These are phyloP conservation scores for Typhlomys cinereus DNA, from an alignment of 2,113 vertebrate species.

Conservation along the genomic window DNA sequence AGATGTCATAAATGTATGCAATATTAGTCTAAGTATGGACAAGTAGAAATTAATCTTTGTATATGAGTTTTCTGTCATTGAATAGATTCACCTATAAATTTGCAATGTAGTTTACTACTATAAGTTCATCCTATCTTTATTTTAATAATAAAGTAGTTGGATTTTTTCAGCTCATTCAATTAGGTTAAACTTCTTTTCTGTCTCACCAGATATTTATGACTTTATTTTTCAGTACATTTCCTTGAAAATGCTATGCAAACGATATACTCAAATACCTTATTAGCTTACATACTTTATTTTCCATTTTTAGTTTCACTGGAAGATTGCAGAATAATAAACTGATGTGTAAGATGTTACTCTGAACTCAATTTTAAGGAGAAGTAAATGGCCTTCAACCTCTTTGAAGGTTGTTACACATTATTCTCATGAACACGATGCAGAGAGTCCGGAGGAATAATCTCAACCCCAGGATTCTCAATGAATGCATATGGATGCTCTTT, in stretches of 20 bases:
- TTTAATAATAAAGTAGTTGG: neutral
- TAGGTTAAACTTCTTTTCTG: neutral
- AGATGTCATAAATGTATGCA: neutral
- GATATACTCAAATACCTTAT: neutral
- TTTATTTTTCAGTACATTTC: conserved; percentile 27
- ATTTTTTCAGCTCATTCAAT: neutral
- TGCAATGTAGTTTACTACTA: neutral
- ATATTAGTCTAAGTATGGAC: neutral
- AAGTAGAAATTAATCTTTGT: conserved; percentile 54
- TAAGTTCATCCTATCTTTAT: neutral
- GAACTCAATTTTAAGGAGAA: neutral
- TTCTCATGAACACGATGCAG: neutral
- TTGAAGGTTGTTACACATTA: conserved; percentile 43
- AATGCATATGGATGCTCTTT: neutral
- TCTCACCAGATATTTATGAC: neutral
- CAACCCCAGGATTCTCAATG: neutral
- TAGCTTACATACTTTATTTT: conserved; percentile 30
- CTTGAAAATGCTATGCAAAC: conserved; percentile 1
- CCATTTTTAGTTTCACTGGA: conserved; percentile 33
- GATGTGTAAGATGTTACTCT: conserved; percentile 39
- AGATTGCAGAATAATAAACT: conserved; percentile 45
- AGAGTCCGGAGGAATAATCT: neutral
- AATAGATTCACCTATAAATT: neutral
- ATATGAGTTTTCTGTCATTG: conserved; percentile 18
- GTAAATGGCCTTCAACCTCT: conserved; percentile 1